Conservation (phyloP, 1,140 invertebrate genomes). For the Lasioglossum baleicum region DNA sequence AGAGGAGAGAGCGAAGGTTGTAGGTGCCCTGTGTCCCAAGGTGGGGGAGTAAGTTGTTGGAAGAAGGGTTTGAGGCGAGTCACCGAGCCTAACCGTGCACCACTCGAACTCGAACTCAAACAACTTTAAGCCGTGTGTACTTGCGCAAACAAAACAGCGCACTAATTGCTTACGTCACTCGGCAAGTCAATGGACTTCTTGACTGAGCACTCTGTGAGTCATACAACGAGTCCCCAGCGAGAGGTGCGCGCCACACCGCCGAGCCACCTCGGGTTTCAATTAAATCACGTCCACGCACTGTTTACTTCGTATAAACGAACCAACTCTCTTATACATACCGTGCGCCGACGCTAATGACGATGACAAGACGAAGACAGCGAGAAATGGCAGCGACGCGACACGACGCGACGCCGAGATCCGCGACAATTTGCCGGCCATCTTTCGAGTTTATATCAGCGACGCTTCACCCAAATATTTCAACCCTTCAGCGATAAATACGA, state of each 20-base stretch:
- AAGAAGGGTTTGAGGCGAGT: constrained; percentile 62
- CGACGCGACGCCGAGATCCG: too few relatives aligned
- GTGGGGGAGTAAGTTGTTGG: constrained; percentile 58
- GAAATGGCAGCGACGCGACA: neutral
- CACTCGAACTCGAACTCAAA: constrained; percentile 72
- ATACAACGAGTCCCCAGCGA: constrained; percentile 56
- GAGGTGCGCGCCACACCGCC: constrained; percentile 31
- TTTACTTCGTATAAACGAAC: constrained; percentile 67
- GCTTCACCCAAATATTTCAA: too few relatives aligned
- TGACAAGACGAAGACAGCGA: constrained; percentile 22
- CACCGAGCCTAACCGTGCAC: constrained; percentile 64
- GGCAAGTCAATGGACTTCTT: constrained; percentile 74
- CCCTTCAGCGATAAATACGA: too few relatives aligned
- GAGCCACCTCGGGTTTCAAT: constrained; percentile 63
- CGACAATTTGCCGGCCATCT: too few relatives aligned
- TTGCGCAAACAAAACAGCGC: constrained; percentile 77
- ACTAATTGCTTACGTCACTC: constrained; percentile 79
- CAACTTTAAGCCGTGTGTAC: constrained; percentile 72
- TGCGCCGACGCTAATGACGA: constrained; percentile 50
- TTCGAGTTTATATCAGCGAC: too few relatives aligned
- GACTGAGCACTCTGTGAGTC: constrained; percentile 66
- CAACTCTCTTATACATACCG: constrained; percentile 41
- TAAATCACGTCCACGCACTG: constrained; percentile 70
- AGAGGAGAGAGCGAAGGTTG: constrained; percentile 15
- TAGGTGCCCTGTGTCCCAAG: constrained; percentile 7